Evolutionary conservation across 1,140 invertebrate species (phyloP).

Genomic region (Goniozus legneri): DNA sequence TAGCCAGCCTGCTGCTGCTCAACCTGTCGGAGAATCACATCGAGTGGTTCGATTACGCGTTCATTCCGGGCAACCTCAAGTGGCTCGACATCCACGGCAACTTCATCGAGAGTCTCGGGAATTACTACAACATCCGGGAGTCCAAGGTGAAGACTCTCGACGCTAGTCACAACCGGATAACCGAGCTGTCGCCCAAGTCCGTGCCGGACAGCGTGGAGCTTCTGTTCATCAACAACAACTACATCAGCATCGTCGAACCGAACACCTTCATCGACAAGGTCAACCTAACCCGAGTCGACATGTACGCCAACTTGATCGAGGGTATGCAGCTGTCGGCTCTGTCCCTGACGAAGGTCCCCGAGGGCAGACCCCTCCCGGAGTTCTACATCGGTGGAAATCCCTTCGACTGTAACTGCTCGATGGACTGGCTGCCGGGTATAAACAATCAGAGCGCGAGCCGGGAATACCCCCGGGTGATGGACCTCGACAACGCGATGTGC

Average conservation of each 20-base stretch:
- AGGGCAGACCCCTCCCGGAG: slow-evolving; percentile 70
- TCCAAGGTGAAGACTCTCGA: slow-evolving; percentile 75
- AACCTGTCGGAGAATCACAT: slow-evolving; percentile 90
- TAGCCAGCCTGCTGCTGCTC: slow-evolving; percentile 77
- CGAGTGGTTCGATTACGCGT: slow-evolving; percentile 87
- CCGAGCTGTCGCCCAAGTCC: slow-evolving; percentile 71
- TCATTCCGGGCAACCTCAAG: slow-evolving; percentile 81
- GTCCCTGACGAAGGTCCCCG: slow-evolving; percentile 67
- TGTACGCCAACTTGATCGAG: slow-evolving; percentile 82
- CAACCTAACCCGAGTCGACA: slow-evolving; percentile 80
- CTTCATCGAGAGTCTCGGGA: slow-evolving; percentile 78
- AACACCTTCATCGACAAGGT: slow-evolving; percentile 84
- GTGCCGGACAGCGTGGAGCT: slow-evolving; percentile 87
- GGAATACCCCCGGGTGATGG: slow-evolving; percentile 82
- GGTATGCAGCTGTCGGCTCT: slow-evolving; percentile 78
- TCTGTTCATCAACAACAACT: slow-evolving; percentile 87
- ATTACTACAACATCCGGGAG: slow-evolving; percentile 76
- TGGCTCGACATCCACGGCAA: slow-evolving; percentile 89
- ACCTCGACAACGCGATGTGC: slow-evolving; percentile 82
- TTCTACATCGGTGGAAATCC: slow-evolving; percentile 87
- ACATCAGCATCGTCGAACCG: slow-evolving; percentile 71
- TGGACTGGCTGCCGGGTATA: slow-evolving; percentile 87
- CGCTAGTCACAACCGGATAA: slow-evolving; percentile 82
- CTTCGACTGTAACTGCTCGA: slow-evolving; percentile 86
- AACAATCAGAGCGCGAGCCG: slow-evolving; percentile 77